Base-by-base conservation (phyloP, 2,797 vertebrate genomes). In the Delichon dasypus region DNA sequence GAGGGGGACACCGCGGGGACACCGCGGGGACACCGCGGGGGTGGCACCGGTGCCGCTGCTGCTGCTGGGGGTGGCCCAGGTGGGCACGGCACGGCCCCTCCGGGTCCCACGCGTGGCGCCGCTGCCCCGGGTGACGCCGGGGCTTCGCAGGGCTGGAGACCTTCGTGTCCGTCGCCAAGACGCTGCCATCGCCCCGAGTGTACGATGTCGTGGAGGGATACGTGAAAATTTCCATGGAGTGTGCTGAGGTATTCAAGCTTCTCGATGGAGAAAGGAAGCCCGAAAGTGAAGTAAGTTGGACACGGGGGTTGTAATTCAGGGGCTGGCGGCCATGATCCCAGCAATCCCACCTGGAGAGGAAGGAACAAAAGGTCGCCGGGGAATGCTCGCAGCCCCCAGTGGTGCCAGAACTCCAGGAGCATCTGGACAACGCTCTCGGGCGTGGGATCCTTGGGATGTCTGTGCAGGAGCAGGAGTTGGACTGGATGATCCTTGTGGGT, bases 191-290 rank as follows among this genome's bases (percentile, higher is more conserved):
- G 6, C 50, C 97, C 19, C 96, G 97, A 2, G 21, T 98, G 16
- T 99, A 99, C 13, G 99, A 99, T 91, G 98, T 99, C 6, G 99
- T 99, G 47, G 99, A 99, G 85, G 99, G 99, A 4, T 99, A 99
- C 47, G 91, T 99, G 11, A 99, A 99, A 90, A 99, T 99, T 66
- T 99, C 99, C 3, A 97, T 99, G 90, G 99, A 99, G 79, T 99
- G 99, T 90, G 96, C 97, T 1, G 99, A 99, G 94, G 98, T 99
- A 68, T 98, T 99, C 87, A 98, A 97, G 66, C 95, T 99, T 72
- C 90, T 99, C 19, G 98, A 98, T 21, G 98, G 98, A 62, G 98
- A 99, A 61, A 98, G 97, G 73, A 97, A 95, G 10, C 68, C 76
- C 5, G 99, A 99, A 75, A 97, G 40, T 54, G 98, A 99, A 92